Conservation (phyloP, 2,797 vertebrate species). For the Austrolebias charrua region DNA sequence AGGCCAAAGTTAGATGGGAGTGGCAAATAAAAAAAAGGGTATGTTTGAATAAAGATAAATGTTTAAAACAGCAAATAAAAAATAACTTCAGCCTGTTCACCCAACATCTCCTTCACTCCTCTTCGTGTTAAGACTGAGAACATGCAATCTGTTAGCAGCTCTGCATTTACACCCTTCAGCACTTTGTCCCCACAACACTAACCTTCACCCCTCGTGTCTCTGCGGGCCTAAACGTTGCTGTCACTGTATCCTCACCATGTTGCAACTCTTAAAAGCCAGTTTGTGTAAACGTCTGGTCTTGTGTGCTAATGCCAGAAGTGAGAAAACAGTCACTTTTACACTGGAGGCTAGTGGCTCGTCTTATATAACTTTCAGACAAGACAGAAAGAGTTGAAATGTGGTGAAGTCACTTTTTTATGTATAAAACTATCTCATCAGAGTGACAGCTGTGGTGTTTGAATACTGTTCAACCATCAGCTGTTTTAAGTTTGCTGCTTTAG, state of each 20-base stretch:
- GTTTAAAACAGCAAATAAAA: slow-evolving; percentile 3
- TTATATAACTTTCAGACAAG: slow-evolving; percentile 18
- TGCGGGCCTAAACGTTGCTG: slow-evolving; percentile 57
- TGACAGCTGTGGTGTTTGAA: neutral
- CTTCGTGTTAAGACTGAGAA: slow-evolving; percentile 66
- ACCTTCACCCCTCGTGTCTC: slow-evolving; percentile 50
- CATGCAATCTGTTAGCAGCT: slow-evolving; percentile 64
- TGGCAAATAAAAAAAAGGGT: neutral
- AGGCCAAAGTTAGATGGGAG: neutral
- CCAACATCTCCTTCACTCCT: slow-evolving; percentile 46
- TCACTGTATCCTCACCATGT: slow-evolving; percentile 55
- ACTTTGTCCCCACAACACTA: slow-evolving; percentile 34
- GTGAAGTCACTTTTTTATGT: neutral
- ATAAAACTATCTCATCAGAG: slow-evolving; percentile 1
- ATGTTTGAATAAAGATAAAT: slow-evolving; percentile 7
- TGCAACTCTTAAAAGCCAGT: slow-evolving; percentile 72
- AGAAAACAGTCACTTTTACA: slow-evolving; percentile 37
- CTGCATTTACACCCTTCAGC: slow-evolving; percentile 70
- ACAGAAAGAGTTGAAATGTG: slow-evolving; percentile 6
- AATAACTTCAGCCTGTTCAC: slow-evolving; percentile 17
- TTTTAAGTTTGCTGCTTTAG: too few relatives aligned
- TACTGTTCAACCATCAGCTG: neutral
- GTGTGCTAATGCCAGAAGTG: slow-evolving; percentile 42
- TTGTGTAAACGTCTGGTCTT: slow-evolving; percentile 59
- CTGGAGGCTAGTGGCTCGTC: neutral